These are phyloP conservation scores for Thamnophis elegans DNA, from an alignment of 2,797 vertebrate species.

Conservation along the genomic window DNA sequence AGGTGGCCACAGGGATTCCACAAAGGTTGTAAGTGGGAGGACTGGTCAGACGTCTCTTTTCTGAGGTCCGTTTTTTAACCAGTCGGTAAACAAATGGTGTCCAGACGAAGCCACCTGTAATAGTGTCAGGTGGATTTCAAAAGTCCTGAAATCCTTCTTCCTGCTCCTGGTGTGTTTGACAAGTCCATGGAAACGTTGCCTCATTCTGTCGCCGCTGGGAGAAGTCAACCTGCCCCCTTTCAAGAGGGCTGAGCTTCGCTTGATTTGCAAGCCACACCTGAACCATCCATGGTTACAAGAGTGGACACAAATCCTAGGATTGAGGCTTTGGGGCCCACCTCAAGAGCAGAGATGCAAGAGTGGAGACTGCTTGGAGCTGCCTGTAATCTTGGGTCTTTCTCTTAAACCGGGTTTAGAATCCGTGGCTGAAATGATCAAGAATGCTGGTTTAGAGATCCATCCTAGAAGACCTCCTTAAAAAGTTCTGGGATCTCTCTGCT, in stretches of 20 bases:
- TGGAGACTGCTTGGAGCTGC: accelerated
- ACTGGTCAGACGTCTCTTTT: not conserved
- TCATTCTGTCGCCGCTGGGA: not conserved
- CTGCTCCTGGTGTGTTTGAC: not conserved
- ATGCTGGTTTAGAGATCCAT: not conserved
- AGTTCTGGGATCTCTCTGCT: not conserved
- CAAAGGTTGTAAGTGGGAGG: not conserved
- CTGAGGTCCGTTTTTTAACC: not conserved
- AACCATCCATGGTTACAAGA: constrained; percentile 52
- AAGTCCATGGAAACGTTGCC: constrained; percentile 56
- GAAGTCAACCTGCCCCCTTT: not conserved
- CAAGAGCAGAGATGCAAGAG: not conserved
- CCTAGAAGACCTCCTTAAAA: not conserved
- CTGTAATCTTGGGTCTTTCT: not conserved
- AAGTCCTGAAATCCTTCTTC: not conserved
- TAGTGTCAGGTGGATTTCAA: not conserved
- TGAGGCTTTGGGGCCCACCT: constrained; percentile 34
- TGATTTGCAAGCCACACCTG: not conserved
- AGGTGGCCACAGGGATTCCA: accelerated
- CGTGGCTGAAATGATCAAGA: accelerated
- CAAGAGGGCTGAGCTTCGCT: not conserved
- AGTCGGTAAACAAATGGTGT: not conserved
- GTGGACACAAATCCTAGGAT: constrained; percentile 41
- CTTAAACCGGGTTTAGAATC: not conserved
- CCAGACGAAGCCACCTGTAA: not conserved